Evolutionary conservation across 2,888 invertebrate species (phyloP).

Genomic region (Parascotia fuliginaria): DNA sequence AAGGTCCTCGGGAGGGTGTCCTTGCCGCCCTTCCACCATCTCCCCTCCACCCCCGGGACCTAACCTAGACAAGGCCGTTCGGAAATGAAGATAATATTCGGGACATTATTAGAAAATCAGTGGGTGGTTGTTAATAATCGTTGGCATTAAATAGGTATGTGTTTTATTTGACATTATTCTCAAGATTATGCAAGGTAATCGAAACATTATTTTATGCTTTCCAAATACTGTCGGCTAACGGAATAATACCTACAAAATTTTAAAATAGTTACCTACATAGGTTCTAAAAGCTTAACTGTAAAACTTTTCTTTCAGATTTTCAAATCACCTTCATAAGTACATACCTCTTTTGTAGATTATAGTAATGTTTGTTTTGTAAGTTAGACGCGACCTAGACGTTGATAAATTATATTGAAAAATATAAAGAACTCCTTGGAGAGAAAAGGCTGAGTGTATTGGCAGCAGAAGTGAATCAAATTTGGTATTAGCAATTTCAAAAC

Average conservation of each 20-base stretch:
- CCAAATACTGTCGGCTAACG: background rate
- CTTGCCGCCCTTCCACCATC: slow-evolving; percentile 45
- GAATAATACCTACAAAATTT: background rate
- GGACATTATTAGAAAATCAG: slow-evolving; percentile 52
- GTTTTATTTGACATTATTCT: no score
- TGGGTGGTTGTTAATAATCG: slow-evolving; percentile 34
- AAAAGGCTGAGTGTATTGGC: background rate
- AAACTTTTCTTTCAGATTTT: slow-evolving; percentile 7
- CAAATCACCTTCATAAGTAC: background rate
- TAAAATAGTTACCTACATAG: no score
- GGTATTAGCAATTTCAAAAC: no score
- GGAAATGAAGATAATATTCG: slow-evolving; percentile 59
- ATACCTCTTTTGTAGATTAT: background rate
- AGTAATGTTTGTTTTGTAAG: slow-evolving; percentile 3
- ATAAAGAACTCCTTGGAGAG: background rate
- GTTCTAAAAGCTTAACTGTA: background rate
- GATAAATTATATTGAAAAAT: slow-evolving; percentile 21
- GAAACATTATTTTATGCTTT: background rate
- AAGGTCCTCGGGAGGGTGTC: slow-evolving; percentile 63
- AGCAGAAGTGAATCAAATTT: background rate
- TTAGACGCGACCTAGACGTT: slow-evolving; percentile 15
- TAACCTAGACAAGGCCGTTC: slow-evolving; percentile 57
- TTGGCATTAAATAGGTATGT: slow-evolving; percentile 30
- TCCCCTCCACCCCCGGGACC: slow-evolving; percentile 42
- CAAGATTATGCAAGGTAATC: no score